phyloP scores from a whole-genome alignment of 2,797 vertebrate genomes.

The Leptoclinus maculatus region DNA sequence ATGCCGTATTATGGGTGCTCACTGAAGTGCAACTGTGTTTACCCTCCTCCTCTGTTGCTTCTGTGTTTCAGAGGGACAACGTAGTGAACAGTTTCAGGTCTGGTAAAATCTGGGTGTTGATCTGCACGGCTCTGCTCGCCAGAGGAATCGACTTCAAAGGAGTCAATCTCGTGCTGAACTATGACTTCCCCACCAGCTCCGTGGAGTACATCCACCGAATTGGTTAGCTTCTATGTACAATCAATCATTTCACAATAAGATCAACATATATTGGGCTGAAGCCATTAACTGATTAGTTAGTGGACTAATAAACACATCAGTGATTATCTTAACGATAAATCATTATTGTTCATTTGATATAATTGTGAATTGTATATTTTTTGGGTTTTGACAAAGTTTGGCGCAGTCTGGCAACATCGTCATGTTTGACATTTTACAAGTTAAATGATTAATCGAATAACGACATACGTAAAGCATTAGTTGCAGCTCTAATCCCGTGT shows the following conservation, averaged over 20 bases:
- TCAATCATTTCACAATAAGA: slow-evolving; percentile 43
- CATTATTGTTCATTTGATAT: background rate
- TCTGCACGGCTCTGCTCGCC: slow-evolving; percentile 94
- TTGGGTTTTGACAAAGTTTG: background rate
- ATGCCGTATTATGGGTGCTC: background rate
- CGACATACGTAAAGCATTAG: background rate
- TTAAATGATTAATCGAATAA: background rate
- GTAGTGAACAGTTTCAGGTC: slow-evolving; percentile 93
- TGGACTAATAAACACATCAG: background rate
- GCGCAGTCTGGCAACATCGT: background rate
- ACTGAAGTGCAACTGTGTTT: background rate
- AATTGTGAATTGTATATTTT: background rate
- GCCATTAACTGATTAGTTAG: background rate
- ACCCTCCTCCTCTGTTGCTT: background rate
- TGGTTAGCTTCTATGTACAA: slow-evolving; percentile 80
- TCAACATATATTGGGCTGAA: background rate
- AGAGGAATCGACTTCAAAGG: slow-evolving; percentile 99
- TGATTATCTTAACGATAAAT: background rate
- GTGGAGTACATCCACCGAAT: slow-evolving; percentile 98
- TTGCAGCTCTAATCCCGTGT: background rate
- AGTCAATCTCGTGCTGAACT: slow-evolving; percentile 95
- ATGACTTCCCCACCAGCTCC: slow-evolving; percentile 95
- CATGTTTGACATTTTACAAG: background rate
- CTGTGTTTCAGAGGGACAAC: slow-evolving; percentile 88
- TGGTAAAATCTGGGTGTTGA: slow-evolving; percentile 97